Base-by-base conservation (phyloP, 2,888 invertebrate species). In the Limulus polyphemus region DNA sequence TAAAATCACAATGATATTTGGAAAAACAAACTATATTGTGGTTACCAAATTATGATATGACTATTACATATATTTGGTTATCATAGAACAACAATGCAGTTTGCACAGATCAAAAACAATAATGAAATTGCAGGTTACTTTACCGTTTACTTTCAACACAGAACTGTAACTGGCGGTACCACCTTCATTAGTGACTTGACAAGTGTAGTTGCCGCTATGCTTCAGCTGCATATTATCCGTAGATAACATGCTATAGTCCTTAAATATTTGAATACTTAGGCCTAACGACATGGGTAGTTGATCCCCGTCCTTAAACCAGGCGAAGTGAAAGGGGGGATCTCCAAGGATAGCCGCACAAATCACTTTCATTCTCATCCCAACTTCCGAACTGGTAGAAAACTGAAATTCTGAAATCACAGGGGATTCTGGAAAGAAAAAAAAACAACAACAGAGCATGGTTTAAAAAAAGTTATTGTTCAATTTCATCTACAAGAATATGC, bases 141-240 rank as follows among this genome's bases (percentile, higher is more conserved):
- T 58, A 63, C 63, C 63, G 17, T 63, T 63, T n/a, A 63, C 60
- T 49, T 48, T 57, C 17, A 63, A 57, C n/a, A 62, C 14, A 13
- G 63, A 58, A 50, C 63, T 63, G 47, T 61, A 49, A n/a, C 17
- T 32, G n/a, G 63, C 50, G 11, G 47, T 49, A 10, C 52, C 63
- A 12, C 54, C 63, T n/a, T 63, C 63, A 32, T 63, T 63, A 32
- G 32, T 14, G 10, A 62, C 62, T 12, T n/a, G 10, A 46, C 63
- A 63, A 14, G 57, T 63, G 11, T 63, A 56, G 16, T 62, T 63
- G 10, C 63, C 63, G 10, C 57, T 57, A 46, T 63, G 63, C 7
- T 64, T 46, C 49, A 63, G 4, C 11, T 60, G 51, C 12, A 63
- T n/a, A 12, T 49, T 62, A 17, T 63, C 63, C 11, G 57, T 50